A percentile compares a stretch with the other conserved stretches of the same genome.
Evolutionary conservation across 2,888 invertebrate species (phyloP).

Genomic region (Halictus ligatus): DNA sequence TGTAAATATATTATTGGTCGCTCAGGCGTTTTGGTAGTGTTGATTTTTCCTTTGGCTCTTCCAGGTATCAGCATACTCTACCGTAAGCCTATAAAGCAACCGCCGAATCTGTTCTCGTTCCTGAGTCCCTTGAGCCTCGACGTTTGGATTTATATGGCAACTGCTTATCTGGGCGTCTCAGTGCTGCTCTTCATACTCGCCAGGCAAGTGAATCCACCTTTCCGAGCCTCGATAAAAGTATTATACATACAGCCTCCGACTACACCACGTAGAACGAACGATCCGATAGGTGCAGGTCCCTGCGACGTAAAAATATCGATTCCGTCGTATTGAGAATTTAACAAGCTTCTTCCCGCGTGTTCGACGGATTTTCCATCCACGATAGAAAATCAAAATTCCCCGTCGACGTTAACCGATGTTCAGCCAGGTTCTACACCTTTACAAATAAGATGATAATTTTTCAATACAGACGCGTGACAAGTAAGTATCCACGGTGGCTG

Average conservation of each 20-base stretch:
- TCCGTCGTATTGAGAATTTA: not conserved
- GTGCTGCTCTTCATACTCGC: constrained; percentile 88
- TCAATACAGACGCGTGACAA: not conserved
- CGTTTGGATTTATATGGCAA: constrained; percentile 89
- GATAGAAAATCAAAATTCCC: not conserved
- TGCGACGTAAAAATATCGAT: not conserved
- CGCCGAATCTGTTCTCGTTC: constrained; percentile 89
- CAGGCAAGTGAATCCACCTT: constrained; percentile 83
- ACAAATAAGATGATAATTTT: not conserved
- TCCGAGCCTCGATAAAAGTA: constrained; percentile 51
- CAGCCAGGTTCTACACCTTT: not conserved
- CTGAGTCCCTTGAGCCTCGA: constrained; percentile 88
- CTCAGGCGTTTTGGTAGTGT: not conserved
- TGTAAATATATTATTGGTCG: no score
- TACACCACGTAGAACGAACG: constrained; percentile 31
- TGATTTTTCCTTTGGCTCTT: constrained; percentile 52
- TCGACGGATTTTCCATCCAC: not conserved
- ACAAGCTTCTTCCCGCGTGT: constrained; percentile 13
- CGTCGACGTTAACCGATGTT: not conserved
- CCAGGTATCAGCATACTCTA: constrained; percentile 86
- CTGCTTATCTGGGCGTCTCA: constrained; percentile 88
- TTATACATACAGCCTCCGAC: constrained; percentile 28
- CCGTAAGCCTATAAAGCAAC: constrained; percentile 87
- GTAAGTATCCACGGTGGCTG: not conserved
- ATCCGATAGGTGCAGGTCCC: constrained; percentile 8